Evolutionary conservation across 2,888 invertebrate species (phyloP), one percentile per base, ranked within the genome.

Genomic region (Leucozona laternaria): DNA sequence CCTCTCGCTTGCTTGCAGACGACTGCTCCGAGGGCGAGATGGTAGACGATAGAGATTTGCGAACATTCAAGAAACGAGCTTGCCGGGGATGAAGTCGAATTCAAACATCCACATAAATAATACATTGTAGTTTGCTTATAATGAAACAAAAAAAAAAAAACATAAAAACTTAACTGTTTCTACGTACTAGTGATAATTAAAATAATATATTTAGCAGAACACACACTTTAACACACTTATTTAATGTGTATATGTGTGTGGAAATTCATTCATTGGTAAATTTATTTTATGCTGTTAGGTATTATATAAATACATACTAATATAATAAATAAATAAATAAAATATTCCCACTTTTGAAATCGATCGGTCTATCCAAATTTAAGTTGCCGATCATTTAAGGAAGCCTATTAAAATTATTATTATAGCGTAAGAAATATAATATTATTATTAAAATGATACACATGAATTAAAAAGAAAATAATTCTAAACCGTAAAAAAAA

Each of bases 41-140:
- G 62, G n/a, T 70, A 58, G 71, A 64, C 55, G 78, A 82, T 58
- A 73, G 68, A 82, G 73, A 82, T 78, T 72, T 82, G 78, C 86
- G 78, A 78, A 66, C 78, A 82, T 86, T 86, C 77, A 86, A 86
- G 70, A 86, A 86, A 81, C 78, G 86, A 25, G 86, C 82, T 78
- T 82, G 82, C 75, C 86, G 82, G 66, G 82, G 86, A 50, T 86
- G 86, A 86, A 48, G 58, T 78, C 64, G 64, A 81, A 43, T 82
- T 82, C 62, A 68, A 43, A 73, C 37, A 48, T 48, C 45, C 13
- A 31, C 37, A 71, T 50, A 37, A 37, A 81, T 34, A 55, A 57
- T 5, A 31, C 31, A 62, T 28, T 53, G 53, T 60, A 75, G 75
- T 48, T 80, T 77, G 58, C 68, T 73, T 31, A 31, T 48, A 48